Base-by-base conservation (phyloP, 2,888 invertebrate genomes). In the Bibio marci region DNA sequence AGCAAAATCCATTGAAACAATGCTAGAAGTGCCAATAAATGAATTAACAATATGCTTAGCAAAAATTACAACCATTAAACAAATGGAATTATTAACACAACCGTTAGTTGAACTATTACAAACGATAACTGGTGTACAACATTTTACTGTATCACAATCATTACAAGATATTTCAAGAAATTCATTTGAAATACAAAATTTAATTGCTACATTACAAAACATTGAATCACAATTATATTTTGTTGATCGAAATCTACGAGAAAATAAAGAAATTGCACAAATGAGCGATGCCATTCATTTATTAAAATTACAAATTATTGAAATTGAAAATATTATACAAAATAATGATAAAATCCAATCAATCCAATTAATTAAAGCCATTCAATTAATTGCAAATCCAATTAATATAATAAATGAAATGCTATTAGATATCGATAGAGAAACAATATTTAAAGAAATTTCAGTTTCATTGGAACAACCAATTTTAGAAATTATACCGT, bases 201-300 rank as follows among this genome's bases (percentile, higher is more conserved):
- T 33, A 13, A 28, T 38, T 18, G 28, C 36, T 18, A 13, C 19
- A 19, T n/a, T 31, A 14, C 31, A 31, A 25, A 28, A 40, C 27
- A 30, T 40, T 19, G 36, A 40, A 22, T 36, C 35, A 2, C 27
- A 40, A 31, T n/a, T 36, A 30, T 40, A 32, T 19, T 35, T 35
- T 15, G 30, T 31, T 10, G 31, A 31, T 14, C 3, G 10, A 4
- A 14, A 14, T 15, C 4, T 31, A 15, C 3, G 10, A 14, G 31
- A 31, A 31, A n/a, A 31, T 14, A 3, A 4, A 14, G 37, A 30
- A 10, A 4, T 27, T 11, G 27, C 27, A 22, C 4, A 22, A 22
- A 4, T 22, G 22, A 22, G 22, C 2, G 27, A 10, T 11, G 17
- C 35, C 3, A 12, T 35, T 5, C 12, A 7, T 35, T 2, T 4